Conservation (phyloP, 2,797 vertebrate species). For the Botia almorhae region DNA sequence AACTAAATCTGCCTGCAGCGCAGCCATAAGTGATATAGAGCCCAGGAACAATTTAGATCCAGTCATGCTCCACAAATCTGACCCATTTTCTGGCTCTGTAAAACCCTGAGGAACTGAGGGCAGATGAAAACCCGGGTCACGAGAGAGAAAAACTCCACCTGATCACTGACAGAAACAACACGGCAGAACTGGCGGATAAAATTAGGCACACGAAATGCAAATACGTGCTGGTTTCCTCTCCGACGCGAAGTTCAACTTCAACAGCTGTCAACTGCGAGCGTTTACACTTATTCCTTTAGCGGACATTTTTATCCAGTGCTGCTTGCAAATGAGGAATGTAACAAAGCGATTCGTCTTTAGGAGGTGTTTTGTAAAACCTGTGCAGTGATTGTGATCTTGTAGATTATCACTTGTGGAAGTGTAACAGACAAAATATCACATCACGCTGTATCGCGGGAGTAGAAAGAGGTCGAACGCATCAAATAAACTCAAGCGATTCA, state of each 20-base stretch:
- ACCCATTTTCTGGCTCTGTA: constrained; percentile 50
- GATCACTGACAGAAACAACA: constrained; percentile 25
- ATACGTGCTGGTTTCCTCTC: not conserved
- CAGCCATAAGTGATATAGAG: constrained; percentile 46
- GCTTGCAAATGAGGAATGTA: not conserved
- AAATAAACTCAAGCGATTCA: not conserved
- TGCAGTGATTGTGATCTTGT: not conserved
- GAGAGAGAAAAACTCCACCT: constrained; percentile 32
- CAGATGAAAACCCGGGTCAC: constrained; percentile 33
- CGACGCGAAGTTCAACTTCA: not conserved
- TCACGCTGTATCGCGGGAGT: not conserved
- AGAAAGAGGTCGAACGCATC: not conserved
- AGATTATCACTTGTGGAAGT: not conserved
- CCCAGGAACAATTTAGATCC: constrained; percentile 54
- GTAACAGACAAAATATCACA: not conserved
- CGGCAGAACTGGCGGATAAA: constrained; percentile 21
- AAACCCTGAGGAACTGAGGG: constrained; percentile 53
- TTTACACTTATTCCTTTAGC: not conserved
- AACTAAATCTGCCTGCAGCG: constrained; percentile 42
- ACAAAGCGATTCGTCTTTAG: not conserved
- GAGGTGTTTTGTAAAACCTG: not conserved
- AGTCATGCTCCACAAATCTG: constrained; percentile 62
- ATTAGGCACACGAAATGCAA: not conserved
- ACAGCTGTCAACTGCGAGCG: not conserved
- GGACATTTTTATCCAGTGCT: not conserved